Percentiles rank a stretch among this genome's conserved stretches.
Conservation (phyloP, 2,888 invertebrate genomes). For the Hyalella azteca region DNA sequence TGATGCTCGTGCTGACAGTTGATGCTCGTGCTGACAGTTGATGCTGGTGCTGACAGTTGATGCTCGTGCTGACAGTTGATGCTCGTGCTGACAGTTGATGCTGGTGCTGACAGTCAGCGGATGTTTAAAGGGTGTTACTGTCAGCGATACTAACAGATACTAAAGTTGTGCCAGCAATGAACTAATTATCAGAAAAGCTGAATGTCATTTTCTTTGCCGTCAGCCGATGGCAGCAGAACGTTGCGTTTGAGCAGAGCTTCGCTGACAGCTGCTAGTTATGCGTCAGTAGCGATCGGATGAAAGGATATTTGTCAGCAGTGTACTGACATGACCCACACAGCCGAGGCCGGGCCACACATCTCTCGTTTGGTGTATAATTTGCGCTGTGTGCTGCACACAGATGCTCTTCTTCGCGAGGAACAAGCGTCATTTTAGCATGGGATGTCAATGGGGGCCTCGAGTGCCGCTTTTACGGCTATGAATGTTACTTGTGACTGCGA, state of each 20-base stretch:
- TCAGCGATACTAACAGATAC: too few relatives aligned
- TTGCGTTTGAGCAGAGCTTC: too few relatives aligned
- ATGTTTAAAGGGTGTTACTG: too few relatives aligned
- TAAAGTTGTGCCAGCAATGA: too few relatives aligned
- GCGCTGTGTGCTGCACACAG: neutral
- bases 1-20: neutral
- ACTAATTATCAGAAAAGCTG: too few relatives aligned
- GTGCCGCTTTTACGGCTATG: conserved; percentile 35
- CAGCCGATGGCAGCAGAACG: too few relatives aligned
- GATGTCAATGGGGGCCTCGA: conserved; percentile 27
- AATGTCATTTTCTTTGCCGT: too few relatives aligned
- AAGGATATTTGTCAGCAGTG: too few relatives aligned
- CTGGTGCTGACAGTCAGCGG: too few relatives aligned
- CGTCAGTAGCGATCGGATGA: too few relatives aligned
- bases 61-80: neutral
- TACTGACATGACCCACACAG: neutral
- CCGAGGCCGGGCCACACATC: neutral
- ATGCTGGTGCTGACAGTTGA: too few relatives aligned
- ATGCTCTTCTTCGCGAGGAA: conserved; percentile 9
- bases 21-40: neutral
- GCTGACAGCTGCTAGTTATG: too few relatives aligned
- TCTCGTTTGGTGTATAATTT: conserved; percentile 13
- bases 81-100: neutral
- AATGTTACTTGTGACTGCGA: conserved; percentile 27
- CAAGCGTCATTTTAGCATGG: conserved; percentile 24